Conservation (phyloP, 2,888 invertebrate genomes). For the Acronicta alni region DNA sequence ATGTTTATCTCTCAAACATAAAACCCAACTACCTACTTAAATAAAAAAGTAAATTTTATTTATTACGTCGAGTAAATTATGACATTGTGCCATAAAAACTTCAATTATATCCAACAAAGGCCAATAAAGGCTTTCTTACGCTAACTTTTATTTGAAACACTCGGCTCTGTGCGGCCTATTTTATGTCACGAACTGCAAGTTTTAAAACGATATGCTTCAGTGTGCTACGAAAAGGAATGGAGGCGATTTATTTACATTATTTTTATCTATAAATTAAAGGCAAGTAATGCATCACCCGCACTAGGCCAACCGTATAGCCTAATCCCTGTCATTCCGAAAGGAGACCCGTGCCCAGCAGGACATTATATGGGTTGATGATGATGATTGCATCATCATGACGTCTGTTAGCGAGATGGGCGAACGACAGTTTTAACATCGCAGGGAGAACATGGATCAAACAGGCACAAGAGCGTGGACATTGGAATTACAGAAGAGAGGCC, state of each 20-base stretch:
- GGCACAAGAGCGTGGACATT: too few relatives aligned
- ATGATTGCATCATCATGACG: too few relatives aligned
- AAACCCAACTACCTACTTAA: background rate
- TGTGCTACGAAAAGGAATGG: slow-evolving; percentile 52
- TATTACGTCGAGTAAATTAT: slow-evolving; percentile 29
- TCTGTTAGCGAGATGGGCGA: too few relatives aligned
- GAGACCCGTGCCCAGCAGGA: too few relatives aligned
- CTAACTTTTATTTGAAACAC: slow-evolving; percentile 49
- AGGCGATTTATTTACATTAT: slow-evolving; percentile 25
- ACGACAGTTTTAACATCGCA: too few relatives aligned
- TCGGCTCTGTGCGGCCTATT: slow-evolving; percentile 66
- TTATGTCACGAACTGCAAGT: slow-evolving; percentile 69
- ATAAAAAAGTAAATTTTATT: slow-evolving; percentile 3
- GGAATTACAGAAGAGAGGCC: too few relatives aligned
- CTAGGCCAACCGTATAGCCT: too few relatives aligned
- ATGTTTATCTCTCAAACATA: background rate
- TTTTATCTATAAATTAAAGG: background rate
- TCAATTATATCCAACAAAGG: slow-evolving; percentile 60
- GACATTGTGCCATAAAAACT: slow-evolving; percentile 41
- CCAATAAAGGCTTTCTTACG: slow-evolving; percentile 55
- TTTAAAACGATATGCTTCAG: slow-evolving; percentile 62
- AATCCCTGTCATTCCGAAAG: too few relatives aligned
- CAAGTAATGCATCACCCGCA: too few relatives aligned
- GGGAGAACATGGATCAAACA: too few relatives aligned
- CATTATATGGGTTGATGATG: too few relatives aligned